These are phyloP conservation scores for Yasuhikotakia modesta DNA, from an alignment of 2,797 vertebrate genomes.

Conservation along the genomic window DNA sequence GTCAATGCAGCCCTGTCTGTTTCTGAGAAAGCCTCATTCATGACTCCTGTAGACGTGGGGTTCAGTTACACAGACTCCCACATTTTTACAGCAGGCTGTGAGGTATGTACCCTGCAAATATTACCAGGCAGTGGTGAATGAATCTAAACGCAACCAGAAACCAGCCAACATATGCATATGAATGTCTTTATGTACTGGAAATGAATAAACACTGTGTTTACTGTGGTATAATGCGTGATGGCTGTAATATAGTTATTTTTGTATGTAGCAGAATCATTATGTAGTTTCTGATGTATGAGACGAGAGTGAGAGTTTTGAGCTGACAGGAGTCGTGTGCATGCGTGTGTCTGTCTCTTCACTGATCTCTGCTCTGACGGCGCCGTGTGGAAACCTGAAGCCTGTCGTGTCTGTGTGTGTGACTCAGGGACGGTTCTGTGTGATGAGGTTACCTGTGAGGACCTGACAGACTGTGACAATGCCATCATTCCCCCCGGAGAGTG, in stretches of 20 bases:
- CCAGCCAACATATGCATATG: not conserved
- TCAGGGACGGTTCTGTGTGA: conserved; percentile 90
- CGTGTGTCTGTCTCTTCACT: conserved; percentile 47
- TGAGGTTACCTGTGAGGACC: conserved; percentile 93
- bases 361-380: too few relatives aligned
- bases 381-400: conserved; percentile 93
- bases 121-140: conserved; percentile 3
- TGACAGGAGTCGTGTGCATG: not conserved
- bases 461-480: conserved; percentile 86
- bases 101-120: conserved; percentile 40
- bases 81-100: conserved; percentile 46
- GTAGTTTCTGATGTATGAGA: too few relatives aligned
- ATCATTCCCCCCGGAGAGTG: conserved; percentile 95
- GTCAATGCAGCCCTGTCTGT: conserved; percentile 88
- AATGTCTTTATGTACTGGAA: not conserved
- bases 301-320: not conserved
- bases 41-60: conserved; percentile 71
- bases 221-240: not conserved
- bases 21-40: conserved; percentile 89
- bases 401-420: conserved; percentile 96
- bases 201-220: not conserved
- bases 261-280: too few relatives aligned
- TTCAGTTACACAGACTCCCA: conserved; percentile 61
- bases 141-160: conserved; percentile 10
- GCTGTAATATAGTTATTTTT: not conserved